These are phyloP conservation scores for Ptilonorhynchus violaceus DNA, from an alignment of 2,113 vertebrate genomes.

Conservation along the genomic window DNA sequence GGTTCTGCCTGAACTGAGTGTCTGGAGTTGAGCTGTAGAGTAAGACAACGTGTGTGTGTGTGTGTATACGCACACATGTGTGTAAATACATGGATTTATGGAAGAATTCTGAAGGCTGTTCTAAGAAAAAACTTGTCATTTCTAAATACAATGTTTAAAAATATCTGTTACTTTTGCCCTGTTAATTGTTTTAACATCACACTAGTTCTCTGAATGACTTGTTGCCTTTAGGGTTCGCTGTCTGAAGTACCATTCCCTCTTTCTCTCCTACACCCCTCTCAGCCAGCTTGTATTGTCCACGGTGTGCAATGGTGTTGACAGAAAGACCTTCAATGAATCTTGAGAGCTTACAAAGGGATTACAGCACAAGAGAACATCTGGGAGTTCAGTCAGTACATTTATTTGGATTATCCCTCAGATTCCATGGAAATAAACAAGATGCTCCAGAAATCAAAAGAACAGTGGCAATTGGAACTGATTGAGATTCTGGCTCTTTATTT, in stretches of 20 bases:
- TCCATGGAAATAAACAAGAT: neutral
- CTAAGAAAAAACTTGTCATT: neutral
- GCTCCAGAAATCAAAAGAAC: neutral
- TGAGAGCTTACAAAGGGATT: neutral
- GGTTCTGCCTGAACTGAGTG: neutral
- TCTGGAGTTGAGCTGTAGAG: neutral
- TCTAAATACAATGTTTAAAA: neutral
- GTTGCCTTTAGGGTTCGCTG: neutral
- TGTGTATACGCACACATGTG: rapidly evolving
- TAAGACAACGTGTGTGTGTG: neutral
- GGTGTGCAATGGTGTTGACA: neutral
- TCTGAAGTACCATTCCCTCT: neutral
- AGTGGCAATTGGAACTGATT: neutral
- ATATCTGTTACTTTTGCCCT: neutral
- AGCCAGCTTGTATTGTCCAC: neutral
- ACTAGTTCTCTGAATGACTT: neutral
- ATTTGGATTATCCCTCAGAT: neutral
- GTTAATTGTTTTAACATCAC: neutral
- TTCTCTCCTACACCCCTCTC: neutral
- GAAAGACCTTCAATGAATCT: neutral
- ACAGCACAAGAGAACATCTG: neutral
- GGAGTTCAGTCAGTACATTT: neutral
- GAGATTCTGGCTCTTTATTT: constrained; percentile 69
- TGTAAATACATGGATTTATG: neutral
- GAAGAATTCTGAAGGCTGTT: neutral